Evolutionary conservation across 2,888 invertebrate genomes (phyloP).

Genomic region (Timandra comae): DNA sequence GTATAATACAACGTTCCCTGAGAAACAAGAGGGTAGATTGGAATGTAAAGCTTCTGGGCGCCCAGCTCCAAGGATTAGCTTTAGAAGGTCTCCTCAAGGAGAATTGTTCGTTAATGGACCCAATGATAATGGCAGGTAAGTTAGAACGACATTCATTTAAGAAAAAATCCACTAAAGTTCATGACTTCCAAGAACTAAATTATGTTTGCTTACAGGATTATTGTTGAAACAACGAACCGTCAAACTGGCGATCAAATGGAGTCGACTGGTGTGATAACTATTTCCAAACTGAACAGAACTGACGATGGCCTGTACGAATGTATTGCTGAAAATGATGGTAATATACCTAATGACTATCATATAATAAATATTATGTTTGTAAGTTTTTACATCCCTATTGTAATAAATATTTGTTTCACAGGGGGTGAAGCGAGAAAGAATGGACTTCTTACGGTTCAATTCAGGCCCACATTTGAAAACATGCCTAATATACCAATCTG

Average conservation of each 20-base stretch:
- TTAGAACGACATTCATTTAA: too few relatives aligned
- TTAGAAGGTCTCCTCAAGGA: slow-evolving; percentile 83
- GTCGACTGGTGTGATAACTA: slow-evolving; percentile 80
- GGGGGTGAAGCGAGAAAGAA: slow-evolving; percentile 84
- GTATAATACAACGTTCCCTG: slow-evolving; percentile 81
- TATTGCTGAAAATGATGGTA: slow-evolving; percentile 85
- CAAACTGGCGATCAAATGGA: slow-evolving; percentile 68
- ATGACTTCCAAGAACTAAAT: slow-evolving; percentile 11
- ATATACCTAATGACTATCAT: slow-evolving; percentile 3
- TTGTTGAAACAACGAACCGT: slow-evolving; percentile 74
- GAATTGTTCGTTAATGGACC: slow-evolving; percentile 80
- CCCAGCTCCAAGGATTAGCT: slow-evolving; percentile 87
- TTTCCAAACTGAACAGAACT: slow-evolving; percentile 79
- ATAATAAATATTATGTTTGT: background rate
- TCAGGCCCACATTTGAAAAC: slow-evolving; percentile 86
- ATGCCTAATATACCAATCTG: slow-evolving; percentile 84
- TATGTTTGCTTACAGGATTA: slow-evolving; percentile 63
- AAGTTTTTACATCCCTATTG: too few relatives aligned
- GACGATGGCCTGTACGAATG: slow-evolving; percentile 95
- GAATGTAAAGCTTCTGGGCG: slow-evolving; percentile 88
- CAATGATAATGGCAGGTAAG: slow-evolving; percentile 77
- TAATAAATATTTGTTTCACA: slow-evolving; percentile 17
- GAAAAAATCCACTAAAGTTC: background rate
- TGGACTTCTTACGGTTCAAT: slow-evolving; percentile 90
- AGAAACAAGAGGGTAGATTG: slow-evolving; percentile 79